Base-by-base conservation (phyloP, 2,888 invertebrate genomes). In the Lepidonotus clava region DNA sequence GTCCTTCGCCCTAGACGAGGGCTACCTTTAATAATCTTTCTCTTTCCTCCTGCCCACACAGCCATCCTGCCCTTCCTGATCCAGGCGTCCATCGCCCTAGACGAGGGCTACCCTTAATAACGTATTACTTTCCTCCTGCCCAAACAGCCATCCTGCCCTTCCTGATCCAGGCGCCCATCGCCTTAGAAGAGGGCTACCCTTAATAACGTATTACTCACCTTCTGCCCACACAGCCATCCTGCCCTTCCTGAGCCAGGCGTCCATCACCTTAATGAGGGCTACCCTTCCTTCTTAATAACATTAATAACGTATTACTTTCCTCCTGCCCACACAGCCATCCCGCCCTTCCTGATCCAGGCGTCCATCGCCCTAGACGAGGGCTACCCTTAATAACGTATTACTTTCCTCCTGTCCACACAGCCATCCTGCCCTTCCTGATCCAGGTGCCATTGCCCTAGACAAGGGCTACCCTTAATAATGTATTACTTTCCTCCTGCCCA, bases 401-500 rank as follows among this genome's bases (percentile, higher is more conserved):
- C n/a, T n/a, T n/a, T n/a, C 97, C 98, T 87, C 97, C 98, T 76
- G 97, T 98, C 11, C 96, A 98, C 85, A 21, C 89, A 92, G 93
- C 88, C 2, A 96, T 98, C 77, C 95, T 98, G 38, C 96, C 97
- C 90, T 96, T 98, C 91, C 95, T 98, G 92, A 96, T 97, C 87
- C 94, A 94, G 89, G 97, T 97, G 76, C 97, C 91, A 97, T 98
- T 87, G 95, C 97, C 95, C 98, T 87, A 98, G 98, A 98, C 93
- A 98, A 98, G 95, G 96, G 96, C 84, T n/a, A n/a, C n/a, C n/a
- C n/a, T n/a, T n/a, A n/a, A n/a, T n/a, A n/a, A n/a, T n/a, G n/a
- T n/a, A n/a, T n/a, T n/a, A n/a, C n/a, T n/a, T 99, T 1, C 97
- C 98, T 87, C 97, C 98, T 76, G 97, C 98, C 11, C 96, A 98